A percentile compares a stretch with the other conserved stretches of the same genome.
phyloP scores from a whole-genome alignment of 1,140 invertebrate species.

The Temnothorax curvispinosus region DNA sequence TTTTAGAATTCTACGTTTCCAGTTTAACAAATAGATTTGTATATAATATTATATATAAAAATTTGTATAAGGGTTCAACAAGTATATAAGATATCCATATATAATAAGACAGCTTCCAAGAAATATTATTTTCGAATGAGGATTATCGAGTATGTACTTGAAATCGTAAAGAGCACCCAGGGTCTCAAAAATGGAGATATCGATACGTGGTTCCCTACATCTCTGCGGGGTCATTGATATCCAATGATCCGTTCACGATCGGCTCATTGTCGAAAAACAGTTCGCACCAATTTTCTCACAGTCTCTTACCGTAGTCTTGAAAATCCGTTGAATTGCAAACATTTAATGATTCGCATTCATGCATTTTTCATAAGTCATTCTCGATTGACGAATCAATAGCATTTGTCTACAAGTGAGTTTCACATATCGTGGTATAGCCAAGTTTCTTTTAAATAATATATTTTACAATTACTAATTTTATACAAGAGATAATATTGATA shows the following conservation, averaged over 20 bases:
- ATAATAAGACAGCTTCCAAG: slow-evolving; percentile 24
- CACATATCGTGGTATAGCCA: neutral
- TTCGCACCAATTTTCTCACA: slow-evolving; percentile 80
- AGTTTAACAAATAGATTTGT: neutral
- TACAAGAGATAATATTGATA: neutral
- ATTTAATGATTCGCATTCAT: slow-evolving; percentile 78
- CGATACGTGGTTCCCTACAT: slow-evolving; percentile 75
- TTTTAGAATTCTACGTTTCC: neutral
- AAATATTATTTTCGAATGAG: slow-evolving; percentile 73
- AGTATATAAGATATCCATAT: neutral
- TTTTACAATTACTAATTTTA: neutral
- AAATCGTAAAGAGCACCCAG: slow-evolving; percentile 38
- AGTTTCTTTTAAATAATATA: neutral
- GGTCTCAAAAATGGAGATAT: slow-evolving; percentile 73
- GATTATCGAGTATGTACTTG: slow-evolving; percentile 77
- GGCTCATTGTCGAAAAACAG: slow-evolving; percentile 79
- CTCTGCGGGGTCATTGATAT: slow-evolving; percentile 83
- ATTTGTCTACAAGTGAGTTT: neutral
- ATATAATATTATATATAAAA: neutral
- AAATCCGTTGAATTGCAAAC: slow-evolving; percentile 79
- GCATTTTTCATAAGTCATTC: slow-evolving; percentile 76
- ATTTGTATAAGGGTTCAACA: neutral
- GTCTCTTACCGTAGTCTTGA: slow-evolving; percentile 74
- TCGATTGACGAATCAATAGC: slow-evolving; percentile 7
- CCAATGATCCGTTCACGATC: slow-evolving; percentile 82